Base-by-base conservation (phyloP, 2,797 vertebrate species). In the Tangara arthus region DNA sequence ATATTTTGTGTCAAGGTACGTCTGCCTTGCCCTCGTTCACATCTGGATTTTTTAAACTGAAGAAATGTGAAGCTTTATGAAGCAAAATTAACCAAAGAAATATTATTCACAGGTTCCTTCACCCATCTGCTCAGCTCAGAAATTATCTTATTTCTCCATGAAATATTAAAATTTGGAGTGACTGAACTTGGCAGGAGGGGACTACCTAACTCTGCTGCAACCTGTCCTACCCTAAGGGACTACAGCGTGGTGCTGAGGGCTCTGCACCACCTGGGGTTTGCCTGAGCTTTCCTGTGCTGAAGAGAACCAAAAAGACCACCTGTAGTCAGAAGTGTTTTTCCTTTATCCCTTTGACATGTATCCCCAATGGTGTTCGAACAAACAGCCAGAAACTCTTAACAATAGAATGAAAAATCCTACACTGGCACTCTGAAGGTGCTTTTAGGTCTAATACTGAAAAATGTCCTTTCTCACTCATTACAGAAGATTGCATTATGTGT, bases 371-470 rank as follows among this genome's bases (percentile, higher is more conserved):
- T 3, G 1, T 22, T 34, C 15, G 41, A 55, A 42, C 9, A 82
- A 85, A 82, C 46, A 85, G 2, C 55, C 60, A 65, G 61, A 85
- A 95, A 83, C 22, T 20, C 64, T 57, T 57, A 71, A 44, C 18
- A 86, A 28, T 4, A 34, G 34, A 47, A 63, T 8, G 53, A 83
- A 66, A 68, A 82, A 71, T 34, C 26, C 57, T 64, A n/a, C 16
- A 24, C 15, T 27, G 21, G 64, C 1, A 0, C 3, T 82, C 49
- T 78, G 79, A 82, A 78, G 32, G 26, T 0, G 0, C 9, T 86
- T 90, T 77, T 61, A 76, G 50, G 32, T 65, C 41, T 86, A 78
- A 73, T 28, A 35, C 14, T 68, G 26, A 80, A 89, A 78, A 73
- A 57, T 0, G 1, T 34, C 15, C 32, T 82, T 79, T 76, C 15